These are phyloP conservation scores for Cloeon dipterum DNA, from an alignment of 2,888 invertebrate genomes.

Conservation along the genomic window DNA sequence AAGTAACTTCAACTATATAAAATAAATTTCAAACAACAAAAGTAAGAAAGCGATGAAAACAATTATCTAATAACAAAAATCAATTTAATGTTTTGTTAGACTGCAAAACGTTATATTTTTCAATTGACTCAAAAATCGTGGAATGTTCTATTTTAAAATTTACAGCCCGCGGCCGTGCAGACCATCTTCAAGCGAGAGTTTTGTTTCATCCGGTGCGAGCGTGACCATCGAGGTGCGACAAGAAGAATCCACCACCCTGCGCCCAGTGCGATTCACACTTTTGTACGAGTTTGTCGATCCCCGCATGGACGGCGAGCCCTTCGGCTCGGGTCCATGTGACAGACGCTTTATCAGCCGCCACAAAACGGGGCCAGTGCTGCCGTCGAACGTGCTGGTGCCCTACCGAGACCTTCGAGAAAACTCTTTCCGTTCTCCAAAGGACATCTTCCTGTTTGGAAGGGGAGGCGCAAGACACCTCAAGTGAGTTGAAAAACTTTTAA, in stretches of 20 bases:
- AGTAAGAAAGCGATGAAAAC: too few relatives aligned
- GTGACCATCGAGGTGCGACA: slow-evolving; percentile 57
- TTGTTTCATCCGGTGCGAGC: slow-evolving; percentile 56
- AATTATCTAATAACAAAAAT: too few relatives aligned
- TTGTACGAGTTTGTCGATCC: slow-evolving; percentile 68
- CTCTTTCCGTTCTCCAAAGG: slow-evolving; percentile 48
- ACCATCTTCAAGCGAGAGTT: slow-evolving; percentile 49
- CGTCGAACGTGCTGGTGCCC: slow-evolving; percentile 29
- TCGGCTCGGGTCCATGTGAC: slow-evolving; percentile 49
- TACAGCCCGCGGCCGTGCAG: slow-evolving; percentile 40
- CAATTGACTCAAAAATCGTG: not conserved
- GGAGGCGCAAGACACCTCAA: slow-evolving; percentile 65
- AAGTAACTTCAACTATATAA: too few relatives aligned
- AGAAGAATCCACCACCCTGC: slow-evolving; percentile 57
- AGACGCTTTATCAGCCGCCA: slow-evolving; percentile 42
- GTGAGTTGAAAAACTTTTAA: slow-evolving; percentile 18
- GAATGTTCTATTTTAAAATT: too few relatives aligned
- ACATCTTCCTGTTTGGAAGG: slow-evolving; percentile 67
- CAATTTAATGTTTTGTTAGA: too few relatives aligned
- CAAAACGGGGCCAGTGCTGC: slow-evolving; percentile 25
- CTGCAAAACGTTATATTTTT: not conserved
- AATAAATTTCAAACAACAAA: too few relatives aligned
- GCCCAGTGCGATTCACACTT: slow-evolving; percentile 63
- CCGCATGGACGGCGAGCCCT: slow-evolving; percentile 44
- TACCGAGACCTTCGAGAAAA: slow-evolving; percentile 5